These are phyloP conservation scores for Marmota monax DNA, from an alignment of 2,113 vertebrate genomes.

Conservation along the genomic window DNA sequence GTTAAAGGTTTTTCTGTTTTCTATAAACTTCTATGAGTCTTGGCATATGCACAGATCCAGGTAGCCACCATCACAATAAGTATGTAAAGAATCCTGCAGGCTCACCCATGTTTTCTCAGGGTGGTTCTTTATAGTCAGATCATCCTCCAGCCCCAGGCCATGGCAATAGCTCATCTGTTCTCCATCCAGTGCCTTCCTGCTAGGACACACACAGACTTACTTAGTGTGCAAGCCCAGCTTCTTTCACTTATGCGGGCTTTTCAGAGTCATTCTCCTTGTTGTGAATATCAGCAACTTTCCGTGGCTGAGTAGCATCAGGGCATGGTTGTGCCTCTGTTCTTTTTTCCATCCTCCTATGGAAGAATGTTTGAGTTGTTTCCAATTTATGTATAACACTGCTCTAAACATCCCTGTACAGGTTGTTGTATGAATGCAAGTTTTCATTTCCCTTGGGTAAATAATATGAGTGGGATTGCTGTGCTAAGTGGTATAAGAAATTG, in stretches of 20 bases:
- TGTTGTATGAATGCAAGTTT: constrained; percentile 12
- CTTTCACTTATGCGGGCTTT: not conserved
- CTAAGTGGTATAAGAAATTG: not conserved
- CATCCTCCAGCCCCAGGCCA: not conserved
- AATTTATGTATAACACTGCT: not conserved
- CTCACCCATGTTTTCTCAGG: not conserved
- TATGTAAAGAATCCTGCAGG: not conserved
- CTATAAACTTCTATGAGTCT: not conserved
- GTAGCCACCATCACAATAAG: not conserved
- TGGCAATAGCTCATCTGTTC: not conserved
- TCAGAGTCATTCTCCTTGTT: not conserved
- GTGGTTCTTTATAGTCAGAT: not conserved
- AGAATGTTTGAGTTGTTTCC: not conserved
- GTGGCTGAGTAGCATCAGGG: not conserved
- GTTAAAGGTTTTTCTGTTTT: not conserved
- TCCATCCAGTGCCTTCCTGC: not conserved
- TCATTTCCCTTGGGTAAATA: not conserved
- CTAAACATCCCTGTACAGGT: not conserved
- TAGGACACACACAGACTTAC: not conserved
- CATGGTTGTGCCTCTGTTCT: not conserved
- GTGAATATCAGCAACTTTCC: not conserved
- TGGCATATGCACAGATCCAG: not conserved
- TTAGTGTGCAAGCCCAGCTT: not conserved
- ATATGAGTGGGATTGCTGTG: not conserved
- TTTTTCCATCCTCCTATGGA: not conserved